phyloP scores from a whole-genome alignment of 2,888 invertebrate genomes.

The Ganaspis brasiliensis region DNA sequence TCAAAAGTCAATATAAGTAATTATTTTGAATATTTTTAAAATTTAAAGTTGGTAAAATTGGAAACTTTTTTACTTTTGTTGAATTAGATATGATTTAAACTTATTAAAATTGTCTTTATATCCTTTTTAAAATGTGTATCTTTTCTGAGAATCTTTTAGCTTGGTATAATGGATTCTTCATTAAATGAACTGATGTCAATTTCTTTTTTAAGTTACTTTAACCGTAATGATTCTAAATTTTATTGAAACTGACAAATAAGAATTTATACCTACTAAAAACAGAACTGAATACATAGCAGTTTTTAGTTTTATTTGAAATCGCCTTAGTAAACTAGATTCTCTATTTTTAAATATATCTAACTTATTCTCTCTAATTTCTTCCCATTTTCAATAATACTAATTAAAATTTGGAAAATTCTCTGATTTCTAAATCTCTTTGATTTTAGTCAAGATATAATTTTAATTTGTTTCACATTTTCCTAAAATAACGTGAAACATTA shows the following conservation, averaged over 20 bases:
- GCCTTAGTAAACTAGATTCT: background rate
- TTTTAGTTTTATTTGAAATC: background rate
- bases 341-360: constrained; percentile 12
- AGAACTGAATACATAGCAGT: constrained; percentile 19
- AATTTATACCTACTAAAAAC: constrained; percentile 8
- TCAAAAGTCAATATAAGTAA: background rate
- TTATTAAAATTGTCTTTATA: constrained; percentile 15
- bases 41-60: background rate
- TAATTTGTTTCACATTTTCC: background rate
- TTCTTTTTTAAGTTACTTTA: constrained; percentile 3
- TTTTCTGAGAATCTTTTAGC: background rate
- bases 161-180: background rate
- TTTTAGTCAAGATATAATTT: background rate
- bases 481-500: background rate
- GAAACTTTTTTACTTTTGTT: background rate
- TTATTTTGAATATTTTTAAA: background rate
- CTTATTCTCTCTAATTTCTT: constrained; percentile 1
- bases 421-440: background rate
- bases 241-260: constrained; percentile 15
- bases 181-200: constrained; percentile 5
- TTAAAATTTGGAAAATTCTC: background rate
- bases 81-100: background rate
- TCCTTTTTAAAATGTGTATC: constrained; percentile 7
- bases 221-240: constrained; percentile 33
- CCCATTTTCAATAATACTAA: background rate